Base-by-base conservation (phyloP, 1,140 invertebrate genomes). In the Trissolcus basalis region DNA sequence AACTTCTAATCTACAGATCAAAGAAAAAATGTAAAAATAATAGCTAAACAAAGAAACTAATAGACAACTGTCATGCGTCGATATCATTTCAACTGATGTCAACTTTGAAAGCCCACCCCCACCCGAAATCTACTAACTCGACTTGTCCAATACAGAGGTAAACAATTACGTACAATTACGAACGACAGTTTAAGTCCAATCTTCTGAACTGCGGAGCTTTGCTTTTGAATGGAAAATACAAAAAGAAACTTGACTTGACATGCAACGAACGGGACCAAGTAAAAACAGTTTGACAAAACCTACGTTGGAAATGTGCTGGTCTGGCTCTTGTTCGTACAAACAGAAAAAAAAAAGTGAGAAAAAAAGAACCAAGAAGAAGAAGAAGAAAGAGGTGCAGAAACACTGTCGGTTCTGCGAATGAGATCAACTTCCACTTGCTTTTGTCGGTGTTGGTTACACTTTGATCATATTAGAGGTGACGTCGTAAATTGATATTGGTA, bases 401-500 rank as follows among this genome's bases (percentile, higher is more conserved):
- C 11, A 3, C 13, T 33, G 44, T 33, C 16, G 68, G 59, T 59
- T 68, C 64, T 75, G 58, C 72, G 71, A 59, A 56, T 53, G 33
- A 8, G 58, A 54, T 59, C 33, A 32, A 32, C 53, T 61, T 9
- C 51, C 48, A 35, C 45, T 68, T 49, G 35, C 15, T 72, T 44
- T 13, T 65, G 5, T 63, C 47, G 39, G 39, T 51, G 9, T n/a
- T n/a, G n/a, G n/a, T n/a, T 44, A 61, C 14, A 54, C 36, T n/a
- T n/a, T 11, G 49, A 36, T 14, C 33, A 14, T 35, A 14, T 7
- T 19, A 35, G 1, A 12, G n/a, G n/a, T n/a, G n/a, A 13, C 19
- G 36, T 44, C 41, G 13, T 19, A 35, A 44, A 60, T 82, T 50
- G 78, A 83, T 87, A 87, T 87, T 87, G 86, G 86, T 87, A 87